Conservation (phyloP, 2,888 invertebrate species). For the Criorhina ranunculi region DNA sequence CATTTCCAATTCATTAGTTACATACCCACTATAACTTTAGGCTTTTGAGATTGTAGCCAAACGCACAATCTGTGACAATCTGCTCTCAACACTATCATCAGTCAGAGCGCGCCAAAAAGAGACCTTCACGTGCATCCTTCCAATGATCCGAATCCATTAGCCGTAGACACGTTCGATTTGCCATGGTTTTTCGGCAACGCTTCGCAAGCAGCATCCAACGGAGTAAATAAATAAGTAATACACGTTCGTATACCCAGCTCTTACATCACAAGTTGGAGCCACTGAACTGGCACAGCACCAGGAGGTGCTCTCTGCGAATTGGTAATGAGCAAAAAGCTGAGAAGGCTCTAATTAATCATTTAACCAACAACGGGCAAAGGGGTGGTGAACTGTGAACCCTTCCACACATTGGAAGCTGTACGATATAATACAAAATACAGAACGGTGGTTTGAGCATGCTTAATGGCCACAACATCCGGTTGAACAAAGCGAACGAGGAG, state of each 20-base stretch:
- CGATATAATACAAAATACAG: not conserved
- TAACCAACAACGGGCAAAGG: slow-evolving; percentile 16
- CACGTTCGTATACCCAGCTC: not conserved
- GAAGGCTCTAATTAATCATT: slow-evolving; percentile 70
- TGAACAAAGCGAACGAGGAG: slow-evolving; percentile 49
- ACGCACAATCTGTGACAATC: slow-evolving; percentile 65
- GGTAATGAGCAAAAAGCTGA: slow-evolving; percentile 64
- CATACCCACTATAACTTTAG: slow-evolving; percentile 26
- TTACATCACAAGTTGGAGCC: slow-evolving; percentile 40
- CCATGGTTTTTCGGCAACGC: slow-evolving; percentile 7
- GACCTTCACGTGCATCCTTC: slow-evolving; percentile 40
- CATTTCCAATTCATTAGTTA: slow-evolving; percentile 72
- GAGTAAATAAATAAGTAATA: slow-evolving; percentile 47
- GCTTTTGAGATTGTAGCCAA: slow-evolving; percentile 3
- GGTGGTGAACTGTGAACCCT: slow-evolving; percentile 36
- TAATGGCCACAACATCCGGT: slow-evolving; percentile 68
- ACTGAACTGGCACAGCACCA: slow-evolving; percentile 42
- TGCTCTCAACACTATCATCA: slow-evolving; percentile 40
- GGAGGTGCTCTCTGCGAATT: slow-evolving; percentile 38
- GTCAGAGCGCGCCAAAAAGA: slow-evolving; percentile 23
- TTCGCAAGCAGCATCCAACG: slow-evolving; percentile 25
- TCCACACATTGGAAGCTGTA: slow-evolving; percentile 38
- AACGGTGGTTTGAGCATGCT: slow-evolving; percentile 33
- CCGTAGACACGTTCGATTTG: slow-evolving; percentile 57
- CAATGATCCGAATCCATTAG: slow-evolving; percentile 65